Evolutionary conservation across 2,113 vertebrate species (phyloP).

Genomic region (Pogonocichla stellata): DNA sequence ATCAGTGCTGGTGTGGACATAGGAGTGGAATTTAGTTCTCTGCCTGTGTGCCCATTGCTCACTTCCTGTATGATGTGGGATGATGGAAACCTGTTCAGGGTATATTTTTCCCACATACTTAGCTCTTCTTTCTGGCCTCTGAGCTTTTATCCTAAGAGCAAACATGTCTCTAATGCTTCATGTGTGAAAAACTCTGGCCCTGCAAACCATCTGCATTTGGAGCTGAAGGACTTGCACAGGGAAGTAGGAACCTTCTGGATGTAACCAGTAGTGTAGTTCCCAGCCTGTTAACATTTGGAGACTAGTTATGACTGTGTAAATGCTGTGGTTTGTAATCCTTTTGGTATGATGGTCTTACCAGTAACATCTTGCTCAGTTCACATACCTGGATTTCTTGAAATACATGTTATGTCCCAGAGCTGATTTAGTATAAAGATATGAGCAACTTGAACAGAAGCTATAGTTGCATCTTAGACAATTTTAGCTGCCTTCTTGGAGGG

Average conservation of each 20-base stretch:
- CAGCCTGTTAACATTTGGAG: neutral
- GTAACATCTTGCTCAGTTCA: constrained; percentile 2
- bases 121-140: constrained; percentile 14
- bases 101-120: neutral
- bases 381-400: neutral
- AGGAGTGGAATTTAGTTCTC: neutral
- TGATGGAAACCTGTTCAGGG: neutral
- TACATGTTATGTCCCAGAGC: neutral
- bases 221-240: neutral
- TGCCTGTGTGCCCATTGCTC: neutral
- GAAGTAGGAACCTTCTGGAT: neutral
- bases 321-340: neutral
- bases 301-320: neutral
- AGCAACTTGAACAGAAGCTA: neutral
- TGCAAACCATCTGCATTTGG: neutral
- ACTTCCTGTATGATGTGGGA: neutral
- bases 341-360: neutral
- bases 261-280: neutral
- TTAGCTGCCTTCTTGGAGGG: neutral
- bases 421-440: neutral
- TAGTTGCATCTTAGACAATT: neutral
- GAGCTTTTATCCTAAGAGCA: neutral
- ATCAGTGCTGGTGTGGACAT: neutral
- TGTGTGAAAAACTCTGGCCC: neutral
- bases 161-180: neutral